Evolutionary conservation across 2,797 vertebrate species (phyloP), one percentile per base, ranked within the genome.

Genomic region (Gephyroberyx darwinii): DNA sequence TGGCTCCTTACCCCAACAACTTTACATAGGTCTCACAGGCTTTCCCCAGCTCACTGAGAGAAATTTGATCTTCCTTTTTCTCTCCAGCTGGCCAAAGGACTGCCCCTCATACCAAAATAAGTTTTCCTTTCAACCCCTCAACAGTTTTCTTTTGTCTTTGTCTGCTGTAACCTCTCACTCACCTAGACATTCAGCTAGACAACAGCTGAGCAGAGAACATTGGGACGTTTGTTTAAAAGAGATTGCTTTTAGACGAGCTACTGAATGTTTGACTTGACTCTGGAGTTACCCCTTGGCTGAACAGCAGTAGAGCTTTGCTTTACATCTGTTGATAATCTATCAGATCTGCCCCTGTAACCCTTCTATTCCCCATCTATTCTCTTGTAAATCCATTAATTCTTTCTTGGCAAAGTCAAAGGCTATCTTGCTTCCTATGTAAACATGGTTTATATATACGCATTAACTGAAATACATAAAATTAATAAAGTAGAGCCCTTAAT

Each of bases 11-110:
- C 83, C 82, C 84, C 75, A 84, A 90, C 83, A 86, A 82, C 78
- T 85, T 93, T 93, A 71, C 90, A 87, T 88, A 93, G 92, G 61
- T 84, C 69, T 82, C 65, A 31, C 84, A 82, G 88, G 78, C 85
- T 89, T 81, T 91, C 87, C 84, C 89, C 81, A 75, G 77, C 77
- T 79, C 74, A 48, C 77, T 16, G 59, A 77, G 39, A 85, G 84
- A 90, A 90, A 89, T 87, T 37, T 81, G 88, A 91, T 86, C 85
- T 0, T 22, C 5, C 60, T 4, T 61, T 65, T 50, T 69, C 45
- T 69, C 47, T 65, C 22, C 69, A 71, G 78, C 88, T 85, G 84
- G 89, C 77, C 81, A 80, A 66, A 83, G 71, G 63, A 65, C 63
- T 87, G 57, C 74, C 17, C 54, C 81, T 88, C 80, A 76, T 78